Conservation (phyloP, 2,113 vertebrate genomes). For the Dasyprocta punctata region DNA sequence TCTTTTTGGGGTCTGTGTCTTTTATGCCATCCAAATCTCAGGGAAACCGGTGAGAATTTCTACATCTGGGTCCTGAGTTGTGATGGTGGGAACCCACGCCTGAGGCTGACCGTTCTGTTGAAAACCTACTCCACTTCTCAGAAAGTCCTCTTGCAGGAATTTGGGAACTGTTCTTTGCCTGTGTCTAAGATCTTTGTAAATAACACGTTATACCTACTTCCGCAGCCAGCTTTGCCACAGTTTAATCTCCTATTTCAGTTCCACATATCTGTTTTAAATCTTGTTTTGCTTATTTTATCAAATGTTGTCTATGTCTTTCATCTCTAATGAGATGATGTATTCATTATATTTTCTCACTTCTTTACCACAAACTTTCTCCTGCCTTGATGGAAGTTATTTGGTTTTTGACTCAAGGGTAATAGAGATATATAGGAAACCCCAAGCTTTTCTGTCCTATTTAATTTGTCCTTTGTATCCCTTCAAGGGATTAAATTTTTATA, state of each 20-base stretch:
- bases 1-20: neutral
- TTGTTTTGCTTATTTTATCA: neutral
- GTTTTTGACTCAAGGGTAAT: conserved; percentile 21
- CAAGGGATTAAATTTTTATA: neutral
- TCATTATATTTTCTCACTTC: neutral
- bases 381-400: neutral
- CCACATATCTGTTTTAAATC: neutral
- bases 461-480: neutral
- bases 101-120: neutral
- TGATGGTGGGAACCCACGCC: neutral
- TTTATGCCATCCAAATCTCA: neutral
- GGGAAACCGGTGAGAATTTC: neutral
- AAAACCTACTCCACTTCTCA: neutral
- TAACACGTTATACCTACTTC: neutral
- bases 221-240: neutral
- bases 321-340: neutral
- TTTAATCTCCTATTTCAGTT: neutral
- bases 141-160: neutral
- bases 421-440: neutral
- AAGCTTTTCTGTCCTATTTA: neutral
- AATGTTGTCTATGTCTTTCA: neutral
- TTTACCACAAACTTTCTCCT: neutral
- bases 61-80: neutral
- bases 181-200: neutral
- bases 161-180: neutral